Percentiles rank a stretch among this genome's conserved stretches.
These are phyloP conservation scores for Apostichopus parvimensis DNA, from an alignment of 35 echinoderm and acorn worm genomes.

Conservation along the genomic window DNA sequence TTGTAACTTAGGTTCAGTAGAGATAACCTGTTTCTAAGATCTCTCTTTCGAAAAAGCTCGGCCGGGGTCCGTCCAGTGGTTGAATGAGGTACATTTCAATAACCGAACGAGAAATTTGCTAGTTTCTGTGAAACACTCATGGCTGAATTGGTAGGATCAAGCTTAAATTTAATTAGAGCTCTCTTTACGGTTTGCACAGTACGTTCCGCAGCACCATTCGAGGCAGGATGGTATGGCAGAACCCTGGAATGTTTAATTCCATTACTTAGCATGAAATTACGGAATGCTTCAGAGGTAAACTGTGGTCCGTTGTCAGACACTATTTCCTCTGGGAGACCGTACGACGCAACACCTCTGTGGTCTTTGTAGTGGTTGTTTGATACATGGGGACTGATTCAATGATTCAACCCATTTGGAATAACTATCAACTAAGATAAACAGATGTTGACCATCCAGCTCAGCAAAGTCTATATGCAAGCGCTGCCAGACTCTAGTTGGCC, in stretches of 20 bases:
- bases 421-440: conserved; percentile 47
- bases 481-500: conserved; percentile 30
- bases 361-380: conserved; percentile 9
- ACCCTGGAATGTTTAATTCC: conserved; percentile 63
- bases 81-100: too few relatives aligned
- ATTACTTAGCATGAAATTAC: conserved; percentile 68
- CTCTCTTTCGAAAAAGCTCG: too few relatives aligned
- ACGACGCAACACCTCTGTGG: conserved; percentile 36
- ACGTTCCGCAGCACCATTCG: conserved; percentile 36
- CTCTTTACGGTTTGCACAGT: conserved; percentile 42
- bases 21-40: too few relatives aligned
- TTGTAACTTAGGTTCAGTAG: too few relatives aligned
- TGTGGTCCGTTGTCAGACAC: too few relatives aligned
- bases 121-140: too few relatives aligned
- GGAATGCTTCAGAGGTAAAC: too few relatives aligned
- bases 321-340: conserved; percentile 62
- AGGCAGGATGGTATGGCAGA: conserved; percentile 67
- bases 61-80: too few relatives aligned
- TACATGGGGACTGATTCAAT: neutral
- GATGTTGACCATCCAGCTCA: conserved; percentile 22
- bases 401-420: conserved; percentile 28
- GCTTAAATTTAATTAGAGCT: conserved; percentile 16
- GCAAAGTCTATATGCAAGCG: conserved; percentile 19
- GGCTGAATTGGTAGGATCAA: neutral
- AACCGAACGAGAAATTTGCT: too few relatives aligned